These are phyloP conservation scores for Etheostoma perlongum DNA, from an alignment of 2,797 vertebrate genomes.

Conservation along the genomic window DNA sequence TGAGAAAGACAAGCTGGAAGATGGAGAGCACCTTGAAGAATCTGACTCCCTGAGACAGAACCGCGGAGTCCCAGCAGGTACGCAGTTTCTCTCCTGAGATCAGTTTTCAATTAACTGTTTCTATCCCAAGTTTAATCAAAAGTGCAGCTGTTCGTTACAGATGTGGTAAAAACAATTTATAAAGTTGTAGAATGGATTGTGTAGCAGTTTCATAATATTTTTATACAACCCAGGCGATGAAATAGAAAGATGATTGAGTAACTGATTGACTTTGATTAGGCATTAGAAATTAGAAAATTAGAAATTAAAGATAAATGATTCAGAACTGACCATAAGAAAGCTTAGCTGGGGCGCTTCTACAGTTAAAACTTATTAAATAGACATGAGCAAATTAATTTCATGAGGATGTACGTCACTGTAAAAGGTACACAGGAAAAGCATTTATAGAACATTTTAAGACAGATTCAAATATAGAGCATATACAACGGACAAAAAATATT, in stretches of 20 bases:
- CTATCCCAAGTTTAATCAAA: constrained; percentile 20
- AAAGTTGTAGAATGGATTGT: neutral
- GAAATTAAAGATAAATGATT: constrained; percentile 7
- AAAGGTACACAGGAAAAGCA: neutral
- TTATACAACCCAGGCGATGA: neutral
- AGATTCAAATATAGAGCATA: neutral
- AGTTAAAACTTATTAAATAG: neutral
- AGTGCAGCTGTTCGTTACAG: constrained; percentile 4
- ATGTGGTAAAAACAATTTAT: neutral
- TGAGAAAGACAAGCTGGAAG: constrained; percentile 90
- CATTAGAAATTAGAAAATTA: neutral
- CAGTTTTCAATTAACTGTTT: constrained; percentile 33
- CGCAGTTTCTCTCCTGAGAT: constrained; percentile 13
- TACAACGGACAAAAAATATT: neutral
- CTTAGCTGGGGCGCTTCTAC: neutral
- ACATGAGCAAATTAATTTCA: neutral
- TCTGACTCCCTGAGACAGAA: constrained; percentile 54
- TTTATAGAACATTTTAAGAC: neutral
- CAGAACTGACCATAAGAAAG: neutral
- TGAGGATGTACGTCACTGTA: neutral
- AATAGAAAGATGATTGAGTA: neutral
- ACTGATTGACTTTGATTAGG: neutral
- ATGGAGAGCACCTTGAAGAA: constrained; percentile 74
- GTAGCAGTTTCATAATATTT: neutral
- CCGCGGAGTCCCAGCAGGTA: constrained; percentile 72